Evolutionary conservation across 1,140 invertebrate genomes (phyloP).

Genomic region (Magallana gigas): DNA sequence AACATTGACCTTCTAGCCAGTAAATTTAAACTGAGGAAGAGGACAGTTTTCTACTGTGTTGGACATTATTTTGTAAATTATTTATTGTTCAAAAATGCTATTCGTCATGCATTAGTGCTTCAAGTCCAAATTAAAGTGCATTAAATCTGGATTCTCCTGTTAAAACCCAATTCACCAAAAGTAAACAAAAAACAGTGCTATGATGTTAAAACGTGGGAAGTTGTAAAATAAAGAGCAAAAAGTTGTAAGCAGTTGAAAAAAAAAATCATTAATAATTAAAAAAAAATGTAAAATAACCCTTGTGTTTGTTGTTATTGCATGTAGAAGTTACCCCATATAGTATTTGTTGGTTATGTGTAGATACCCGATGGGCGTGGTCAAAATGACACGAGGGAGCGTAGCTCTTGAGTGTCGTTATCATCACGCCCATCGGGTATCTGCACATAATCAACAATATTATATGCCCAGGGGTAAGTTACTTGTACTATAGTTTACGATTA

Average conservation of each 20-base stretch:
- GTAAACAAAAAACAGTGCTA: neutral
- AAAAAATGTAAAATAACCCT: neutral
- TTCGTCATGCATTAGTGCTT: conserved; percentile 7
- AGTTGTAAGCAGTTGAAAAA: neutral
- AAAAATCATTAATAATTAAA: neutral
- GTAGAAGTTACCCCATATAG: too few species aligned
- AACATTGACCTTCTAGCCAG: conserved; percentile 25
- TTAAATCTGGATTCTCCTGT: conserved; percentile 12
- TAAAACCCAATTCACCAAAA: conserved; percentile 21
- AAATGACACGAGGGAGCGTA: too few species aligned
- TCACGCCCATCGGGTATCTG: too few species aligned
- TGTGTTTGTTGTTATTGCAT: too few species aligned
- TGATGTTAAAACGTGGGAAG: neutral
- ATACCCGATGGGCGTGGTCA: too few species aligned
- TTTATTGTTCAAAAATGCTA: conserved; percentile 11
- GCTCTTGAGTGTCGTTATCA: too few species aligned
- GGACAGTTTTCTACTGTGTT: conserved; percentile 20
- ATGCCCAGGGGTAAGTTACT: too few species aligned
- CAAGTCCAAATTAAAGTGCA: conserved; percentile 1
- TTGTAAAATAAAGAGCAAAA: neutral
- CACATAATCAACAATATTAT: too few species aligned
- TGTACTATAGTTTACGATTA: too few species aligned
- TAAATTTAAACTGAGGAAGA: neutral
- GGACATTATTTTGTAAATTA: conserved; percentile 3
- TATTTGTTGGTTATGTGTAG: too few species aligned